These are phyloP conservation scores for Drymonia ruficornis DNA, from an alignment of 2,888 invertebrate genomes.

Conservation along the genomic window DNA sequence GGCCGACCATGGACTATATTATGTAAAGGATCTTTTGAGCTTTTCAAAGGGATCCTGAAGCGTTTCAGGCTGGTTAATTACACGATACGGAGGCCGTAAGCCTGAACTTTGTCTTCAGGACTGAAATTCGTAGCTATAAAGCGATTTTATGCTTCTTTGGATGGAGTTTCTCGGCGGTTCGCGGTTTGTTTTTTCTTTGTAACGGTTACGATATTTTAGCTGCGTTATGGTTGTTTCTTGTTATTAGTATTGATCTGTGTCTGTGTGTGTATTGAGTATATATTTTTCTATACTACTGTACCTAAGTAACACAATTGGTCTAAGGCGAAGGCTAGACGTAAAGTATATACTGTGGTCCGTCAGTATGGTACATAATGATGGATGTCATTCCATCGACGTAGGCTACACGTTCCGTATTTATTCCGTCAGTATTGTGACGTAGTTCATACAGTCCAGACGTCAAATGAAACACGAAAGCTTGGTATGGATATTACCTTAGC, in stretches of 20 bases:
- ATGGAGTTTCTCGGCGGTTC: conserved; percentile 37
- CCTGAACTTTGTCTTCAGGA: conserved; percentile 52
- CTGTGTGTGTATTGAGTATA: no score
- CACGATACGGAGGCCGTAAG: conserved; percentile 57
- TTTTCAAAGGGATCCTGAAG: conserved; percentile 69
- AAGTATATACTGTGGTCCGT: no score
- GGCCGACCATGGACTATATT: conserved; percentile 68
- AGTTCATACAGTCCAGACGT: no score
- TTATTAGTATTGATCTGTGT: not conserved
- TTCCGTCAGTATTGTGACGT: no score
- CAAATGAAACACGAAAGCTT: no score
- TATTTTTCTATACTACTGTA: no score
- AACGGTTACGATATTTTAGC: conserved; percentile 19
- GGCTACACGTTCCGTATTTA: no score
- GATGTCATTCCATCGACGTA: no score
- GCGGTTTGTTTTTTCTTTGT: conserved; percentile 43
- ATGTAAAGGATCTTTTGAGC: conserved; percentile 76
- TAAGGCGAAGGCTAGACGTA: no score
- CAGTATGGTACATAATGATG: no score
- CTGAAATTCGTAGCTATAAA: conserved; percentile 48
- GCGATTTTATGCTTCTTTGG: conserved; percentile 49
- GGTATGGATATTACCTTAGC: no score
- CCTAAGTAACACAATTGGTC: no score
- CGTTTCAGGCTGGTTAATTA: conserved; percentile 72
- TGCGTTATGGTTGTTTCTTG: conserved; percentile 14